Evolutionary conservation across 2,888 invertebrate genomes (phyloP).

Genomic region (Cataglyphis rosenhaueri): DNA sequence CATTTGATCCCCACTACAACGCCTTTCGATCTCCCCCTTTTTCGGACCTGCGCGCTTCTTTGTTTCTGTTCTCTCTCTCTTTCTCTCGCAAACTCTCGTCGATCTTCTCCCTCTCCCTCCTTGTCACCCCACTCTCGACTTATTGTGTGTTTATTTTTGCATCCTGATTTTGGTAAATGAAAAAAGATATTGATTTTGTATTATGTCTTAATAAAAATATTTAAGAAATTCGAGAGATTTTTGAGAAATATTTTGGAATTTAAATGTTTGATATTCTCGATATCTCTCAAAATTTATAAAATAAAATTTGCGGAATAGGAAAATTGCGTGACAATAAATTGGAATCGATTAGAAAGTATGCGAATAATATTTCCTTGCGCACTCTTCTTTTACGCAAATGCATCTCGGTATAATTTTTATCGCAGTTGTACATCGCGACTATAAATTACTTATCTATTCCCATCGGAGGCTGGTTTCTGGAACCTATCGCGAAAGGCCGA

Average conservation of each 20-base stretch:
- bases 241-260: background rate
- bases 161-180: background rate
- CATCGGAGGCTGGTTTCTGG: conserved; percentile 38
- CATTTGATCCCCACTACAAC: conserved; percentile 49
- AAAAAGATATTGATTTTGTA: background rate
- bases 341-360: background rate
- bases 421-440: conserved; percentile 39
- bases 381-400: background rate
- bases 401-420: background rate
- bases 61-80: conserved; percentile 39
- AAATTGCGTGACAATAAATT: conserved; percentile 1
- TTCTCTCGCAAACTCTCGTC: conserved; percentile 36
- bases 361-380: background rate
- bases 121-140: background rate
- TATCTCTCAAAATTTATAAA: background rate
- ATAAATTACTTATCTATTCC: conserved; percentile 68
- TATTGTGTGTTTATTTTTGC: conserved; percentile 3
- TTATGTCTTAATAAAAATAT: background rate
- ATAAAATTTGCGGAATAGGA: background rate
- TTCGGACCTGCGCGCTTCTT: conserved; percentile 72
- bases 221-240: background rate
- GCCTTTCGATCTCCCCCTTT: conserved; percentile 54
- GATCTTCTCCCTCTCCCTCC: background rate
- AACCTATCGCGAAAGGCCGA: conserved; percentile 29
- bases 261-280: background rate